Conservation (phyloP, 2,888 invertebrate genomes). For the Ditula angustiorana region DNA sequence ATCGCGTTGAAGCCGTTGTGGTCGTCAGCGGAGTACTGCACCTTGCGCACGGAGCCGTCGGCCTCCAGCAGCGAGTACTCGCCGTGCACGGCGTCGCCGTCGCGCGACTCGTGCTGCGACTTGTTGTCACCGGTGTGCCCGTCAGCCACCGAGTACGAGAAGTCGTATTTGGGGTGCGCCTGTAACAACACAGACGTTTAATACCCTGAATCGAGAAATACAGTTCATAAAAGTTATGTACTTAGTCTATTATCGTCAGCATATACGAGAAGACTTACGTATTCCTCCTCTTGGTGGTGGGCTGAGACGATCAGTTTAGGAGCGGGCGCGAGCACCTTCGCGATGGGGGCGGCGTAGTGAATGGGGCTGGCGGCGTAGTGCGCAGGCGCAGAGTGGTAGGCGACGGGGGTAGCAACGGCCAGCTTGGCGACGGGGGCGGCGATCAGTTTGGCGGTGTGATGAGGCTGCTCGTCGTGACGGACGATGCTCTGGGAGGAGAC, state of each 20-base stretch:
- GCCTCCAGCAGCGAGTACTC: slow-evolving; percentile 75
- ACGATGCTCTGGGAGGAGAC: slow-evolving; percentile 60
- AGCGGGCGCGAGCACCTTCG: slow-evolving; percentile 50
- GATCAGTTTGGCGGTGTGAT: slow-evolving; percentile 44
- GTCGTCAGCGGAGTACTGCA: slow-evolving; percentile 83
- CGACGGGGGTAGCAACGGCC: slow-evolving; percentile 50
- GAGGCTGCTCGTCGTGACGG: slow-evolving; percentile 55
- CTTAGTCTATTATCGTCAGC: too few species aligned
- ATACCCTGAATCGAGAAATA: too few species aligned
- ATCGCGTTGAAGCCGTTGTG: slow-evolving; percentile 81
- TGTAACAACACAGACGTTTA: slow-evolving; percentile 47
- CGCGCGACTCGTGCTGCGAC: slow-evolving; percentile 84
- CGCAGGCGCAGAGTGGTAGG: slow-evolving; percentile 54
- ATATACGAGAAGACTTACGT: slow-evolving; percentile 55
- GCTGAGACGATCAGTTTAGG: slow-evolving; percentile 55
- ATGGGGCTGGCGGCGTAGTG: slow-evolving; percentile 39
- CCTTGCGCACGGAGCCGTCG: slow-evolving; percentile 82
- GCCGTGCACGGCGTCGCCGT: slow-evolving; percentile 87
- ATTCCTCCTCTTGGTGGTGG: slow-evolving; percentile 61
- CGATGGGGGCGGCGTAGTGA: slow-evolving; percentile 41
- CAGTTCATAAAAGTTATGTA: too few species aligned
- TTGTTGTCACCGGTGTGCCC: slow-evolving; percentile 86
- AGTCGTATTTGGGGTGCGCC: slow-evolving; percentile 86
- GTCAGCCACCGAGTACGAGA: slow-evolving; percentile 85
- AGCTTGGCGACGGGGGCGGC: slow-evolving; percentile 48